These are phyloP conservation scores for Prolemur simus DNA, from an alignment of 2,113 vertebrate genomes.

Conservation along the genomic window DNA sequence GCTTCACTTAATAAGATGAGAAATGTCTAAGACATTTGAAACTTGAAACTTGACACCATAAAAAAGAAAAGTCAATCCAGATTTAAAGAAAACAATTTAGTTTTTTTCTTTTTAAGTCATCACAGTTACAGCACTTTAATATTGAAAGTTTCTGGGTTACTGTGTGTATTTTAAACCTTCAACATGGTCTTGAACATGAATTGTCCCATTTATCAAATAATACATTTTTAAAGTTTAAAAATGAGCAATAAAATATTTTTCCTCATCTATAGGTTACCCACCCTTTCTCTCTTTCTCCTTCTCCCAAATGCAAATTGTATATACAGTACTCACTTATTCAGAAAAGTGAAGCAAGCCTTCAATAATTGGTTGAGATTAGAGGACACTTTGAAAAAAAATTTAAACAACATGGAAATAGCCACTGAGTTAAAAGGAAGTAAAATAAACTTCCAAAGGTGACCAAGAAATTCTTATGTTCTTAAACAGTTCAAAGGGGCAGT, in stretches of 20 bases:
- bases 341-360: background rate
- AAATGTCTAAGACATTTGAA: background rate
- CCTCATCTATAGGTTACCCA: background rate
- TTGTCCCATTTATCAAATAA: background rate
- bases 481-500: background rate
- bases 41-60: background rate
- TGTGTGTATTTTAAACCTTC: background rate
- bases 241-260: background rate
- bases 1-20: background rate
- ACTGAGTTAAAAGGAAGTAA: background rate
- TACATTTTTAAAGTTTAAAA: background rate
- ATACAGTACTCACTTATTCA: background rate
- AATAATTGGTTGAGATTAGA: background rate
- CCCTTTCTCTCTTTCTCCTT: background rate
- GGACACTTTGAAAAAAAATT: background rate
- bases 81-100: background rate
- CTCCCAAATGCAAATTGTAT: background rate
- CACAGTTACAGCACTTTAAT: background rate
- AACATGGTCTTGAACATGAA: background rate
- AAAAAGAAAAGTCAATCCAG: background rate
- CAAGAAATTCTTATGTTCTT: background rate
- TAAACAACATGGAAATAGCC: background rate
- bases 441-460: background rate
- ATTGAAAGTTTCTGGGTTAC: background rate
- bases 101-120: background rate